Evolutionary conservation across 1,140 invertebrate genomes (phyloP), one percentile per base, ranked within the genome.

Genomic region (Pogonognathellus flavescens): DNA sequence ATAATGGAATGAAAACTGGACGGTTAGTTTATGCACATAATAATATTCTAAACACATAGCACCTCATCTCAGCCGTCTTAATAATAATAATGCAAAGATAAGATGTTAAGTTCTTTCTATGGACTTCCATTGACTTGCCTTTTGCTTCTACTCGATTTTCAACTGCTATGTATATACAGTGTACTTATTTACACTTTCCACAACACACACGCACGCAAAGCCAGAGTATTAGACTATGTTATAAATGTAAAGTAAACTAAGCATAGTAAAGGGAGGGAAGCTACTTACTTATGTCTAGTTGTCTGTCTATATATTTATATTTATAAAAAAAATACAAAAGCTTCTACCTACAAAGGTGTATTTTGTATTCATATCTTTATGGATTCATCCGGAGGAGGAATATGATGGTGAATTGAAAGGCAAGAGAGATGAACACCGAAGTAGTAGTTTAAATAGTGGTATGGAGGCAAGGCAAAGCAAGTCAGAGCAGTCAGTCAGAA

Each of bases 371-470:
- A 20, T 6, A 1, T 66, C 7, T 6, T 31, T 31, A 20, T 14
- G 10, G 13, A 76, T 76, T 76, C 31, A 76, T 41, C 41, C 31
- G 70, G 25, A n/a, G 31, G 70, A 76, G 70, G 70, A 76, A 50
- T 41, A 41, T 41, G 31, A 72, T 72, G 31, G n/a, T 72, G 14
- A 72, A 49, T 76, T 76, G 70, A 76, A 76, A 41, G 41, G 31
- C 1, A 41, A 41, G 6, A 41, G 31, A 57, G 53, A 2, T 57
- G 53, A 57, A 57, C 2, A 57, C 53, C 53, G 53, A 57, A 57
- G n/a, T 57, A 41, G 22, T 6, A 66, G 62, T 13, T 66, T 25
- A 13, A 22, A 8, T 25, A 59, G 55, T 6, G 6, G 55, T 59
- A 41, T 6, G 0, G 55, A 59, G 55, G 18, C 55, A 20, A n/a